Percentiles rank a stretch among this genome's conserved stretches.
Evolutionary conservation across 1,140 invertebrate genomes (phyloP).

Genomic region (Trachymyrmex cornetzi): DNA sequence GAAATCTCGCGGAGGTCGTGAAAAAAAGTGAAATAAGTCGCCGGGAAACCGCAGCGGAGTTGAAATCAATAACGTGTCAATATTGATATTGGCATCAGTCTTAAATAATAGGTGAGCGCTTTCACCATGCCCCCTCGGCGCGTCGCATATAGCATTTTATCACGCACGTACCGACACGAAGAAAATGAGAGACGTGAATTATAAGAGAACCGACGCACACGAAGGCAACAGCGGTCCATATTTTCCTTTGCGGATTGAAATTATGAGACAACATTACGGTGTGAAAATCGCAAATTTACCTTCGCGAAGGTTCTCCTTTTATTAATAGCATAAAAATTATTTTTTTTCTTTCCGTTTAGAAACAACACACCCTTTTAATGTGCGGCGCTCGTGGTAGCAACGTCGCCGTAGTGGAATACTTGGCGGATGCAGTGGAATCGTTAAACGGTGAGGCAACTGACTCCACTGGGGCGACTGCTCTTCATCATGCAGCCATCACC

Average conservation of each 20-base stretch:
- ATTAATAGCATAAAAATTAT: not conserved
- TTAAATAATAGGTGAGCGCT: slow-evolving; percentile 17
- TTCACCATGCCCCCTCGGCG: not conserved
- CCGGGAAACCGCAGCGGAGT: not conserved
- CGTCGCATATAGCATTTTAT: not conserved
- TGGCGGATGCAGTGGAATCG: slow-evolving; percentile 89
- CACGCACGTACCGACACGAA: not conserved
- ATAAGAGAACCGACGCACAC: not conserved
- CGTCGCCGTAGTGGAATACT: slow-evolving; percentile 88
- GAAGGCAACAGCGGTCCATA: not conserved
- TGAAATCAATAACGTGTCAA: slow-evolving; percentile 51
- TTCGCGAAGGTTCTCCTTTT: not conserved
- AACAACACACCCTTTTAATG: slow-evolving; percentile 90
- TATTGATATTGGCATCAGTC: slow-evolving; percentile 44
- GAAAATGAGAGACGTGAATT: not conserved
- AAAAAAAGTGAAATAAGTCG: slow-evolving; percentile 35
- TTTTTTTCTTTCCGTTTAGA: slow-evolving; percentile 84
- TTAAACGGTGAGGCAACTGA: slow-evolving; percentile 89
- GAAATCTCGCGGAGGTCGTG: slow-evolving; percentile 10
- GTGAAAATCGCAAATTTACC: not conserved
- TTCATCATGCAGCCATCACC: slow-evolving; percentile 85
- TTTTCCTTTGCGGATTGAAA: not conserved
- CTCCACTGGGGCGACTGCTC: slow-evolving; percentile 84
- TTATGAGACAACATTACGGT: not conserved
- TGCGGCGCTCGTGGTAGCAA: slow-evolving; percentile 90